A percentile compares a stretch with the other conserved stretches of the same genome.
phyloP scores from a whole-genome alignment of 1,140 invertebrate genomes.

The Helicorthomorpha holstii region DNA sequence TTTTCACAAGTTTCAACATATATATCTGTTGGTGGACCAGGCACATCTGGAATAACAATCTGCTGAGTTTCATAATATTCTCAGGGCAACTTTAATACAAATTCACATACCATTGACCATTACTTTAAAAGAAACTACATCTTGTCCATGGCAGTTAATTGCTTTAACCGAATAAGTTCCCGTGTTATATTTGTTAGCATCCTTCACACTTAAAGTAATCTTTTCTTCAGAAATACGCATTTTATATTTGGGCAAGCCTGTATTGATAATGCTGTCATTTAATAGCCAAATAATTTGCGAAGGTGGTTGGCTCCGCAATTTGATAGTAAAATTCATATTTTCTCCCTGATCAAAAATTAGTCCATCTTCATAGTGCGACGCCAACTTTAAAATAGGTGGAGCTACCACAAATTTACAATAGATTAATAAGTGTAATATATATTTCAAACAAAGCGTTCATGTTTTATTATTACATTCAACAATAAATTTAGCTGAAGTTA shows the following conservation, averaged over 20 bases:
- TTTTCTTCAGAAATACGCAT: background rate
- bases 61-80: too few relatives aligned
- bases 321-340: slow-evolving; percentile 68
- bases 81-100: too few relatives aligned
- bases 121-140: background rate
- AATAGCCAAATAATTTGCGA: slow-evolving; percentile 71
- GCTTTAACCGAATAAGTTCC: background rate
- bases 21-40: too few relatives aligned
- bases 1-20: too few relatives aligned
- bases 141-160: background rate
- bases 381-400: slow-evolving; percentile 54
- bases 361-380: slow-evolving; percentile 68
- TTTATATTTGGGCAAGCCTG: slow-evolving; percentile 4
- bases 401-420: slow-evolving; percentile 28
- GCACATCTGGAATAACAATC: too few relatives aligned
- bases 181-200: background rate
- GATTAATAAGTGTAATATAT: slow-evolving; percentile 3
- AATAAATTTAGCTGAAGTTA: background rate
- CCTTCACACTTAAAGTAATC: background rate
- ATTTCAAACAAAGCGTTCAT: background rate
- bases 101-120: background rate
- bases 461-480: background rate
- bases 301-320: slow-evolving; percentile 67
- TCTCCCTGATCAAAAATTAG: slow-evolving; percentile 74
- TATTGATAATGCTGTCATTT: slow-evolving; percentile 46